Evolutionary conservation across 2,797 vertebrate species (phyloP).

Genomic region (Phataginus tetradactyla): DNA sequence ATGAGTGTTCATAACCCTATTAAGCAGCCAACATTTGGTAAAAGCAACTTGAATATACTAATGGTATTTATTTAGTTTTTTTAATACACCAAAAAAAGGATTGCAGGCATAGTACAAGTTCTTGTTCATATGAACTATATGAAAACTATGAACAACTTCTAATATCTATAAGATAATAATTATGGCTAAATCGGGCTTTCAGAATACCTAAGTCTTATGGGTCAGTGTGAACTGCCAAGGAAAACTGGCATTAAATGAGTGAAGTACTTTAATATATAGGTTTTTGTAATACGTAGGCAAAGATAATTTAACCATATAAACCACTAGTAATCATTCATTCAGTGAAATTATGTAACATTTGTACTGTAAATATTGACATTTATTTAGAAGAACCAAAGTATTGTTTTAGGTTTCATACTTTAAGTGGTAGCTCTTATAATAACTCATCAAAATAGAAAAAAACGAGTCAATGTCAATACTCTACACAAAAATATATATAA

Average conservation of each 20-base stretch:
- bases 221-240: neutral
- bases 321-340: neutral
- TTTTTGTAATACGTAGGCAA: neutral
- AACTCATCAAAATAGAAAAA: constrained; percentile 15
- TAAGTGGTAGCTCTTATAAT: neutral
- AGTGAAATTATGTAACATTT: neutral
- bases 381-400: constrained; percentile 4
- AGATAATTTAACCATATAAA: constrained; percentile 28
- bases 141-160: neutral
- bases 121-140: neutral
- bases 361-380: neutral
- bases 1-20: neutral
- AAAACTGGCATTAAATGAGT: neutral
- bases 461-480: neutral
- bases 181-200: neutral
- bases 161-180: neutral
- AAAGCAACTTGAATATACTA: neutral
- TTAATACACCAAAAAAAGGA: neutral
- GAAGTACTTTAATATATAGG: neutral
- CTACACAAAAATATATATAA: neutral
- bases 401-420: constrained; percentile 16
- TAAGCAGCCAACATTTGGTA: neutral
- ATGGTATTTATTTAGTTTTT: neutral
- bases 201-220: neutral
- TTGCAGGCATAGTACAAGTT: neutral